Percentiles rank a stretch among this genome's conserved stretches.
Evolutionary conservation across 2,113 vertebrate genomes (phyloP).

Genomic region (Heteronetta atricapilla): DNA sequence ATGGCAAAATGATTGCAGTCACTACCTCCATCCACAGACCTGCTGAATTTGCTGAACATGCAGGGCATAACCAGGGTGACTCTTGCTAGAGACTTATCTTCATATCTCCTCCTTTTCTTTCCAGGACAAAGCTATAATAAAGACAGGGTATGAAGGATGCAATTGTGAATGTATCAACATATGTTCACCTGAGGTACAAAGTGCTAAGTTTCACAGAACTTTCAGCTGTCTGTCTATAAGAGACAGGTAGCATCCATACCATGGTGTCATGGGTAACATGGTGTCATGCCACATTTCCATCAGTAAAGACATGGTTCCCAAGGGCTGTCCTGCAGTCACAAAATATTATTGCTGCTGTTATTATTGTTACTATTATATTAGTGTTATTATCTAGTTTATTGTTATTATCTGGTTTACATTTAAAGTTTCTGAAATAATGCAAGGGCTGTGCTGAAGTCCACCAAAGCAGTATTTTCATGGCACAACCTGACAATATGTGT

Average conservation of each 20-base stretch:
- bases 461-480: not conserved
- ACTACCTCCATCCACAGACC: not conserved
- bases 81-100: not conserved
- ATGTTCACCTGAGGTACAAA: not conserved
- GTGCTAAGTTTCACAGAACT: not conserved
- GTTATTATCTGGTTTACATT: not conserved
- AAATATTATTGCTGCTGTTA: not conserved
- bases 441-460: not conserved
- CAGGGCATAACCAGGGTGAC: not conserved
- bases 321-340: rapidly evolving
- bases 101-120: not conserved
- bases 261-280: rapidly evolving
- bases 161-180: not conserved
- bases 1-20: not conserved
- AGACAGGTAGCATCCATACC: not conserved
- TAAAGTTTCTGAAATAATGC: not conserved
- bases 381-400: no score
- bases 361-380: no score
- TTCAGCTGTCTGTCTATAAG: not conserved
- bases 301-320: not conserved
- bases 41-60: not conserved
- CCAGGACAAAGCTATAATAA: not conserved
- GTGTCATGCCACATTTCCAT: rapidly evolving
- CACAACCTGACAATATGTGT: not conserved
- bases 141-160: not conserved